Base-by-base conservation (phyloP, 2,888 invertebrate genomes). In the Agrochola circellaris region DNA sequence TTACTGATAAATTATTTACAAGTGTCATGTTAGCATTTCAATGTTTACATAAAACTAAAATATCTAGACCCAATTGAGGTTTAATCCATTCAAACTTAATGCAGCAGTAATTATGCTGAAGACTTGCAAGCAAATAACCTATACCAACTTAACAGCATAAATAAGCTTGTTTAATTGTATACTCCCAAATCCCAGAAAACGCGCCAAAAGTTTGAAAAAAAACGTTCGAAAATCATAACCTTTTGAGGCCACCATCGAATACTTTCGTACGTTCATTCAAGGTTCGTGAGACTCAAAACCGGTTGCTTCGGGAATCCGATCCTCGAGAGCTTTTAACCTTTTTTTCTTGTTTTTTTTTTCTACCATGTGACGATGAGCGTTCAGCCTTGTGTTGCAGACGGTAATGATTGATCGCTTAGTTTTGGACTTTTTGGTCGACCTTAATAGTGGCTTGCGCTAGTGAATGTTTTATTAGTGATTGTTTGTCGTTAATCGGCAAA, bases 271-370 rank as follows among this genome's bases (percentile, higher is more conserved):
- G 84, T 84, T 89, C 88, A 88, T 88, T 88, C 88, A 88, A 88
- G 77, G 82, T 78, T 83, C 88, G 88, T 89, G 89, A 85, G 89
- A 88, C 81, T 75, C 72, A 62, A 84, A 89, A 89, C 89, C 89
- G 89, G 89, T 89, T 85, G 82, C 67, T 82, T 81, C 82, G 86
- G 88, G 89, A 89, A 89, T 89, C 76, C 87, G 88, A 89, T 89
- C 89, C 85, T 85, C 76, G 70, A 84, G 81, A 78, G 60, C 65
- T 79, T 85, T 82, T 65, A 51, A 65, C 73, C 78, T 88, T 83
- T 82, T 86, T 86, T 75, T 5, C 23, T 45, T 45, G 20, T 61
- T 79, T 76, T 73, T 82, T 82, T 88, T 79, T 83, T 83, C n/a
- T 67, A 75, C 74, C 82, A 83, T 83, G 86, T 89, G 89, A 87